A percentile compares a stretch with the other conserved stretches of the same genome.
Evolutionary conservation across 1,140 invertebrate species (phyloP).

Genomic region (Wasmannia auropunctata): DNA sequence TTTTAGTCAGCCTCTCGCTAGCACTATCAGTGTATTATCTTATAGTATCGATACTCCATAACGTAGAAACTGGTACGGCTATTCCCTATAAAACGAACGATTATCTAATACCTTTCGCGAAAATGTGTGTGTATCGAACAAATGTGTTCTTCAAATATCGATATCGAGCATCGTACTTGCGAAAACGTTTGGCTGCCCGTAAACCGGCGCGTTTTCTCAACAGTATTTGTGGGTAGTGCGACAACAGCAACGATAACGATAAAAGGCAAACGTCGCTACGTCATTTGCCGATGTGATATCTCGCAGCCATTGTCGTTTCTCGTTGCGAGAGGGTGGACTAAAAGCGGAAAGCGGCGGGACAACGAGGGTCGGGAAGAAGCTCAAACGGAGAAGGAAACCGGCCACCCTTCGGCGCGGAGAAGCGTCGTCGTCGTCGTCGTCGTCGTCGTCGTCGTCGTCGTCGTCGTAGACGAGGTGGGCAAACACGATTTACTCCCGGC

Average conservation of each 20-base stretch:
- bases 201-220: background rate
- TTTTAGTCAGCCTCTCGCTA: constrained; percentile 5
- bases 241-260: background rate
- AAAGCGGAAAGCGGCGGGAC: background rate
- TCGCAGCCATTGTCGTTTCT: constrained; percentile 12
- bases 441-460: background rate
- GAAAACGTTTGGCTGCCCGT: background rate
- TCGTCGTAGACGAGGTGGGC: constrained; percentile 41
- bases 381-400: constrained; percentile 45
- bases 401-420: constrained; percentile 15
- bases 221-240: background rate
- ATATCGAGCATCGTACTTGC: background rate
- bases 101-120: background rate
- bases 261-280: constrained; percentile 13
- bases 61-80: background rate
- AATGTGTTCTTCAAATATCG: constrained; percentile 6
- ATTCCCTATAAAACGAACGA: background rate
- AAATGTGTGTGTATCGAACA: constrained; percentile 19
- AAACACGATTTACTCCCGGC: constrained; percentile 70
- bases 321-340: background rate
- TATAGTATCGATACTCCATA: constrained; percentile 10
- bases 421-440: background rate
- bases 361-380: background rate
- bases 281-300: background rate
- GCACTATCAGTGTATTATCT: background rate